Conservation (phyloP, 2,797 vertebrate species). For the Coranthus polyacanthus region DNA sequence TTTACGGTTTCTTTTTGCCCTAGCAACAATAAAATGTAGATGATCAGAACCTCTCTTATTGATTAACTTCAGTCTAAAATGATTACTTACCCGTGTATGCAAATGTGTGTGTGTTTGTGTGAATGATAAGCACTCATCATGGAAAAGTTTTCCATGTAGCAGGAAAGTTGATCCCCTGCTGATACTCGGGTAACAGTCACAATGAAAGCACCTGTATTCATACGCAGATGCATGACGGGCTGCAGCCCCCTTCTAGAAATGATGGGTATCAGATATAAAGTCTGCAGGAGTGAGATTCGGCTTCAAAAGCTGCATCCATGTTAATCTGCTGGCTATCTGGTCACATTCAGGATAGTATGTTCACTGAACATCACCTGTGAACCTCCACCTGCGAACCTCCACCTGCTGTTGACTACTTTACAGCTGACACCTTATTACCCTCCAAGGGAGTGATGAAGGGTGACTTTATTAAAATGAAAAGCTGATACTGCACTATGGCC, state of each 20-base stretch:
- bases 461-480: not conserved
- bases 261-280: slow-evolving; percentile 55
- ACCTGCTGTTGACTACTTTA: slow-evolving; percentile 8
- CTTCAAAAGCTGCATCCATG: slow-evolving; percentile 67
- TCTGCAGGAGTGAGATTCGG: slow-evolving; percentile 48
- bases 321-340: slow-evolving; percentile 60
- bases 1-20: not conserved
- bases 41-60: not conserved
- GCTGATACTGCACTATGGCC: not conserved
- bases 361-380: not conserved
- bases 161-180: slow-evolving; percentile 67
- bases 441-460: not conserved
- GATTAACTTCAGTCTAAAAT: no score
- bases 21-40: not conserved
- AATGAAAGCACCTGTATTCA: slow-evolving; percentile 66
- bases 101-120: slow-evolving; percentile 33
- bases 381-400: slow-evolving; percentile 29
- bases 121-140: slow-evolving; percentile 30
- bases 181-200: slow-evolving; percentile 62
- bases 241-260: slow-evolving; percentile 23
- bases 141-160: slow-evolving; percentile 60
- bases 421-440: slow-evolving; percentile 5
- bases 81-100: slow-evolving; percentile 1
- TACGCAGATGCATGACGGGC: slow-evolving; percentile 48
- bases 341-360: not conserved